These are phyloP conservation scores for Loxodonta africana DNA, from an alignment of 2,113 vertebrate species.

Conservation along the genomic window DNA sequence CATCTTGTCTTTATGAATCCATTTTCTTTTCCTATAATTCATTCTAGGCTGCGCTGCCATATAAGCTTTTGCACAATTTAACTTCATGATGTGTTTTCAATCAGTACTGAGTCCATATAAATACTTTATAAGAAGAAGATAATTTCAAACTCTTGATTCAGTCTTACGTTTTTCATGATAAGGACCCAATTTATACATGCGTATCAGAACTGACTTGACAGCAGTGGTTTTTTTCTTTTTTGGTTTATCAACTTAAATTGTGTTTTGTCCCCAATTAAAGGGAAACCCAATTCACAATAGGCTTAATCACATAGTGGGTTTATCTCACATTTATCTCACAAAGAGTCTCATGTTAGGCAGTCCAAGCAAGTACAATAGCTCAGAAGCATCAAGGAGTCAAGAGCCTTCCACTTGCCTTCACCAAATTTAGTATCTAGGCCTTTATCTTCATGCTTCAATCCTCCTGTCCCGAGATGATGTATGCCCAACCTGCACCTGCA, in stretches of 20 bases:
- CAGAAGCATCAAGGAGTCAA: background rate
- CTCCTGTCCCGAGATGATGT: background rate
- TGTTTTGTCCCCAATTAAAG: background rate
- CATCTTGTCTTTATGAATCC: background rate
- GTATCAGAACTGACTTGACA: no score
- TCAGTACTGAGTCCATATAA: background rate
- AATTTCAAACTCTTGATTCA: background rate
- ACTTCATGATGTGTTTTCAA: background rate
- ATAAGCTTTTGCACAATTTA: background rate
- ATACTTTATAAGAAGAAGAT: background rate
- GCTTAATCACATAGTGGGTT: background rate
- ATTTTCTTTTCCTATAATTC: background rate
- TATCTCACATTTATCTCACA: background rate
- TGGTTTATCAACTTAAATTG: background rate
- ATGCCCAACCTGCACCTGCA: fast-evolving
- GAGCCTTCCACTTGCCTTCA: background rate
- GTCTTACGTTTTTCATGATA: background rate
- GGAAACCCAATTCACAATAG: background rate
- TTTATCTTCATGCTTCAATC: background rate
- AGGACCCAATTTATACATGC: background rate
- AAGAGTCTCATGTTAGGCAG: no score
- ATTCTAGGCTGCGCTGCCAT: background rate
- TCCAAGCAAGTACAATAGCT: background rate
- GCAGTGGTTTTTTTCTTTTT: no score
- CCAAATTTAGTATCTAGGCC: background rate